A percentile compares a stretch with the other conserved stretches of the same genome.
These are phyloP conservation scores for Fulmarus glacialis DNA, from an alignment of 2,113 vertebrate species.

Conservation along the genomic window DNA sequence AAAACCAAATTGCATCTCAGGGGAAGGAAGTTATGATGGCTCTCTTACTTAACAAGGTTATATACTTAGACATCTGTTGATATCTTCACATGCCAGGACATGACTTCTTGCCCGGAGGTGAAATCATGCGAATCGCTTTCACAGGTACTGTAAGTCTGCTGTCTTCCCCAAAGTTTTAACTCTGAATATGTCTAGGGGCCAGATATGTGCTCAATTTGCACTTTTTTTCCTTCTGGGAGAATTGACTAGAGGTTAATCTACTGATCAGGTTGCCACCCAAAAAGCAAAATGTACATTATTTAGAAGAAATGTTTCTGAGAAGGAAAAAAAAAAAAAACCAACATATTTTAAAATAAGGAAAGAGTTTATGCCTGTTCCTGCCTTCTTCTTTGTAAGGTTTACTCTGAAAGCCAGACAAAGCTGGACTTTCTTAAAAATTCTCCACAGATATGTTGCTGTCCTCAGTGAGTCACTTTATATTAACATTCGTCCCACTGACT, in stretches of 20 bases:
- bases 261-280: background rate
- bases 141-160: background rate
- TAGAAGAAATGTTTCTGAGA: background rate
- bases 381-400: background rate
- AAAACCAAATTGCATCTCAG: background rate
- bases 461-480: background rate
- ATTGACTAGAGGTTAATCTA: background rate
- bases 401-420: background rate
- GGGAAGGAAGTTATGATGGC: background rate
- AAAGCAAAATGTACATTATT: background rate
- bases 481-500: background rate
- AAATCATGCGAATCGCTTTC: background rate
- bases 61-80: background rate
- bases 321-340: background rate
- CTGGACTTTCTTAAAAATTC: background rate
- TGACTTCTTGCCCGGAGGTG: background rate
- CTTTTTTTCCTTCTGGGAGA: background rate
- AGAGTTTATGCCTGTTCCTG: background rate
- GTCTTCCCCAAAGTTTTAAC: background rate
- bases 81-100: background rate
- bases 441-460: fast-evolving
- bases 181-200: background rate
- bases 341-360: background rate
- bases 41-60: background rate
- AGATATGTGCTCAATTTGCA: background rate